These are phyloP conservation scores for Montipora capitata DNA, from an alignment of 92 coral and sea anemone species.

Conservation along the genomic window DNA sequence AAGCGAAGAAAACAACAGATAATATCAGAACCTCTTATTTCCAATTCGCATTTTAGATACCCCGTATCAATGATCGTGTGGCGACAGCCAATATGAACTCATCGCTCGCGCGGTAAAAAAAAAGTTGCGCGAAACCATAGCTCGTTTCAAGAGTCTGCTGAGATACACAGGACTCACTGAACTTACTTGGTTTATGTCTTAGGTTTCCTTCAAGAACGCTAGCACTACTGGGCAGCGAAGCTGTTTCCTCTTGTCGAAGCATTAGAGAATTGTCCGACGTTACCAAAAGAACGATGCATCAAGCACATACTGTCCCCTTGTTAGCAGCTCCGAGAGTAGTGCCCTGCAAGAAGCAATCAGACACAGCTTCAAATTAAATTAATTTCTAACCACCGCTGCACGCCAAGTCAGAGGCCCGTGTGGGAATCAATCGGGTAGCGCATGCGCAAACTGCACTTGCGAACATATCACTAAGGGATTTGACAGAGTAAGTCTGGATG, in stretches of 20 bases:
- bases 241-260: constrained; percentile 65
- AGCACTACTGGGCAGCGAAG: constrained; percentile 51
- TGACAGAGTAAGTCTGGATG: background rate
- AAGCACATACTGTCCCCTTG: constrained; percentile 73
- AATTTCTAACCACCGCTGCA: background rate
- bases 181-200: constrained; percentile 53
- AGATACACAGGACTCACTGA: constrained; percentile 1
- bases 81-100: background rate
- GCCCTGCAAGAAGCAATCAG: constrained; percentile 36
- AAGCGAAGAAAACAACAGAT: no score
- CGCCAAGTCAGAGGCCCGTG: constrained; percentile 30
- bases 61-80: background rate
- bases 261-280: constrained; percentile 56
- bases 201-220: constrained; percentile 40
- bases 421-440: constrained; percentile 19
- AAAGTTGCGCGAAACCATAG: constrained; percentile 18
- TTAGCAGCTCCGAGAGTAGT: constrained; percentile 25
- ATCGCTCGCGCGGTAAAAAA: background rate
- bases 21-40: background rate
- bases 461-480: constrained; percentile 32
- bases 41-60: background rate
- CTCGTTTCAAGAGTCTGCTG: background rate
- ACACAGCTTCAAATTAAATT: constrained; percentile 38
- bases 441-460: constrained; percentile 40
- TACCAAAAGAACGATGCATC: constrained; percentile 52